Base-by-base conservation (phyloP, 2,797 vertebrate species). In the Parambassis ranga region DNA sequence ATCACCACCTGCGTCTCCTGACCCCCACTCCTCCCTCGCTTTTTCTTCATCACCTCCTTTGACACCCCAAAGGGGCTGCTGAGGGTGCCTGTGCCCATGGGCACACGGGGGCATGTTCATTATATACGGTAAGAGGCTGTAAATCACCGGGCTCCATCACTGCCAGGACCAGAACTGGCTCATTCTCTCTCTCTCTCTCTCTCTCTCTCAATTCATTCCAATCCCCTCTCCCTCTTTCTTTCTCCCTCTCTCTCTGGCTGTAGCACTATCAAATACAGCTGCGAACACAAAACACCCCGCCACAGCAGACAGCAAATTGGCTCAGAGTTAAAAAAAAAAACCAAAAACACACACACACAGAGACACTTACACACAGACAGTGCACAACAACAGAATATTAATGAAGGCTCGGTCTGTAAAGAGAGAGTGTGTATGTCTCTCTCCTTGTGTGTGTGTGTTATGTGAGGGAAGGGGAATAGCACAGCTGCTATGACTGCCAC, bases 201-300 rank as follows among this genome's bases (percentile, higher is more conserved):
- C n/a, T n/a, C 58, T 58, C 59, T 53, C 50, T 33, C 43, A 50
- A 75, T 75, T 57, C 42, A 68, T 56, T 63, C 61, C 57, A 32
- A 36, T 33, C 36, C 31, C 38, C 52, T 39, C 65, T 38, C 43
- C 5, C 30, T 18, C 47, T 27, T 50, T 5, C 44, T 42, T 43
- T 33, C 39, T 27, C 43, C 22, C 36, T 41, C 79, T 19, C 64
- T 71, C 44, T 69, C 79, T 84, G 79, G 81, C 83, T 77, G 64
- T 56, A 52, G 89, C 88, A 71, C 92, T 87, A 93, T 93, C 93
- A 93, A 94, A 94, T 87, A 93, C 94, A 95, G 94, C 94, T 95
- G 94, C 91, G 65, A 92, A 93, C 90, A 92, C 93, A 92, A 92
- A 94, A 92, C 89, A 92, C 81, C 83, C 76, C 79, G 65, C 87